Percentiles rank a stretch among this genome's conserved stretches.
Evolutionary conservation across 2,113 vertebrate species (phyloP).

Genomic region (Psilopogon haemacephalus): DNA sequence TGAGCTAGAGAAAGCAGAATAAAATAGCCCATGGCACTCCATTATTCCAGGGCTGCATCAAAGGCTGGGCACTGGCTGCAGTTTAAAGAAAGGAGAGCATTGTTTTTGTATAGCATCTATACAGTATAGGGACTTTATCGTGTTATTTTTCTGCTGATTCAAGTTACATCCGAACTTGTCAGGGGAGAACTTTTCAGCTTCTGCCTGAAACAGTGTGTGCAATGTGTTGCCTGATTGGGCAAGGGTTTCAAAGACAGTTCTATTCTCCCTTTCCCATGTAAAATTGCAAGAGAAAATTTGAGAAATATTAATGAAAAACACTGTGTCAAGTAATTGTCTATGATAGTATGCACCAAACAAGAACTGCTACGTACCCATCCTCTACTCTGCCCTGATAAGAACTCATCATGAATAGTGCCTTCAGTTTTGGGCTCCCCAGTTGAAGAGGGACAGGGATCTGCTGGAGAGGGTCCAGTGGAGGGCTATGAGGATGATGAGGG

Average conservation of each 20-base stretch:
- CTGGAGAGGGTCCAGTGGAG: too few relatives aligned
- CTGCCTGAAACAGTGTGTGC: conserved; percentile 79
- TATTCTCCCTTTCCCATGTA: conserved; percentile 76
- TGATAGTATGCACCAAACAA: conserved; percentile 66
- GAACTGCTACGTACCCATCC: too few relatives aligned
- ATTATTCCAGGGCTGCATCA: conserved; percentile 88
- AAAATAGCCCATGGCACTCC: conserved; percentile 88
- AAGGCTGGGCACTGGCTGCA: conserved; percentile 80
- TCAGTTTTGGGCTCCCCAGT: too few relatives aligned
- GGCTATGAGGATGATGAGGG: too few relatives aligned
- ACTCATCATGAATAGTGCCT: too few relatives aligned
- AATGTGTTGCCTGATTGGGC: conserved; percentile 82
- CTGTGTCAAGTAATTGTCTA: conserved; percentile 69
- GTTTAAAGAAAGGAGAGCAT: conserved; percentile 89
- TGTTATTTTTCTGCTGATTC: conserved; percentile 88
- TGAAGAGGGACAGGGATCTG: too few relatives aligned
- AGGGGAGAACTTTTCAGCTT: conserved; percentile 88
- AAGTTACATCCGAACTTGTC: conserved; percentile 84
- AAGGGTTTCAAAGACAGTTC: conserved; percentile 88
- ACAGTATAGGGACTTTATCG: conserved; percentile 78
- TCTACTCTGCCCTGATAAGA: too few relatives aligned
- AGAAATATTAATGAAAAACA: conserved; percentile 76
- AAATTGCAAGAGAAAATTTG: conserved; percentile 78
- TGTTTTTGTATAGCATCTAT: conserved; percentile 87
- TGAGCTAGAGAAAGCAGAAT: conserved; percentile 85